Conservation (phyloP, 2,888 invertebrate genomes). For the Trichogramma dendrolimi region DNA sequence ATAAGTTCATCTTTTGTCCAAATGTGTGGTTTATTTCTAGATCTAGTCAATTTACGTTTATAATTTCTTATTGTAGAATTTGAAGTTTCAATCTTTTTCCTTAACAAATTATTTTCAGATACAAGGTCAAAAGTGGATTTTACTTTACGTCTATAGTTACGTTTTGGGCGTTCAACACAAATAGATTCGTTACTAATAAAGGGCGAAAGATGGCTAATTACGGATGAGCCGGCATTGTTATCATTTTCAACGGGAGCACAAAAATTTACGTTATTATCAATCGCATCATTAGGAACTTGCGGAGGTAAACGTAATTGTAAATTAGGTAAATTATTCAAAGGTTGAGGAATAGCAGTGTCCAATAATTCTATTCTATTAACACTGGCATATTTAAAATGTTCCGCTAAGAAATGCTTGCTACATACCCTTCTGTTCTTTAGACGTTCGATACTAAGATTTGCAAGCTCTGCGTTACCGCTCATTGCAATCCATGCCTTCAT, state of each 20-base stretch:
- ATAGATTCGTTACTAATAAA: neutral
- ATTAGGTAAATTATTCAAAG: no score
- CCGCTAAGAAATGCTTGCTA: neutral
- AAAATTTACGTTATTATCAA: neutral
- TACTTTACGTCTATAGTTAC: no score
- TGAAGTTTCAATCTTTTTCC: neutral
- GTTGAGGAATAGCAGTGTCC: neutral
- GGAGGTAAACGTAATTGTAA: no score
- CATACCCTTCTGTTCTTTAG: neutral
- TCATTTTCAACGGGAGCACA: no score
- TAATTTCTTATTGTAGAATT: neutral
- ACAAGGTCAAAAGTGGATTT: no score
- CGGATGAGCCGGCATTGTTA: no score
- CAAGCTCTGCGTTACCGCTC: no score
- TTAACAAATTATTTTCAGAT: neutral
- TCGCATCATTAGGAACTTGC: no score
- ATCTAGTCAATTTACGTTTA: neutral
- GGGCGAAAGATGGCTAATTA: no score
- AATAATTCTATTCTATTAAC: neutral
- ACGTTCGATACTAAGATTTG: no score
- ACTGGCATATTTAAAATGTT: neutral
- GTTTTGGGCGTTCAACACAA: neutral
- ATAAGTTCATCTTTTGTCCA: slow-evolving; percentile 11
- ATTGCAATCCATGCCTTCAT: no score
- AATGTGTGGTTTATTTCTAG: no score